Base-by-base conservation (phyloP, 2,888 invertebrate species). In the Teleogryllus oceanicus region DNA sequence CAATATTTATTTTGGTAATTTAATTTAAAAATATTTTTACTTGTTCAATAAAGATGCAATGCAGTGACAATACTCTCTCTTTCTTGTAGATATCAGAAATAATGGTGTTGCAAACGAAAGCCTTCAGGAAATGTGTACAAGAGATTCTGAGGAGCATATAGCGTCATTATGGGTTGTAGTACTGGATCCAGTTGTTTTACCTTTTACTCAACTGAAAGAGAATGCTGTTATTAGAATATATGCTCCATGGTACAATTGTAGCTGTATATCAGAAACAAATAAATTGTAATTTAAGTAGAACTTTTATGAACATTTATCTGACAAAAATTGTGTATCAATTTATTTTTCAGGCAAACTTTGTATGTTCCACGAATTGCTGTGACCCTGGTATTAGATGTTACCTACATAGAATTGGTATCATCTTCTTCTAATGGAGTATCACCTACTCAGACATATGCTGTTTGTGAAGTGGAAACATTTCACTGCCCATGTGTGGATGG, bases 141-240 rank as follows among this genome's bases (percentile, higher is more conserved):
- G 37, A 37, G 37, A 37, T 0, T 5, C 37, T 37, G n/a, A 62
- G 62, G 62, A 62, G 62, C 8, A n/a, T n/a, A 62, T 62, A n/a
- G 62, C 13, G 11, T 18, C 62, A 5, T 62, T n/a, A 62, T 62
- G 62, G 62, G 62, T 62, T n/a, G 0, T 62, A 8, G 62, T 62
- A 62, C n/a, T 62, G 62, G 62, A 62, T n/a, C n/a, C 62, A 13
- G n/a, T 18, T 13, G 8, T 62, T 62, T n/a, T 62, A 18, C n/a
- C 62, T 18, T 4, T 62, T 13, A n/a, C 16, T 3, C n/a, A n/a
- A 18, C 13, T 62, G 3, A 62, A 62, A n/a, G 62, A 12, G n/a
- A n/a, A 62, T 62, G n/a, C 62, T 62, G 62, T n/a, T 62, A 62
- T 62, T 62, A 62, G n/a, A 62, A 62, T 62, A 18, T 62, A 62